Conservation (phyloP, 1,140 invertebrate species). For the Drosophila funebris region DNA sequence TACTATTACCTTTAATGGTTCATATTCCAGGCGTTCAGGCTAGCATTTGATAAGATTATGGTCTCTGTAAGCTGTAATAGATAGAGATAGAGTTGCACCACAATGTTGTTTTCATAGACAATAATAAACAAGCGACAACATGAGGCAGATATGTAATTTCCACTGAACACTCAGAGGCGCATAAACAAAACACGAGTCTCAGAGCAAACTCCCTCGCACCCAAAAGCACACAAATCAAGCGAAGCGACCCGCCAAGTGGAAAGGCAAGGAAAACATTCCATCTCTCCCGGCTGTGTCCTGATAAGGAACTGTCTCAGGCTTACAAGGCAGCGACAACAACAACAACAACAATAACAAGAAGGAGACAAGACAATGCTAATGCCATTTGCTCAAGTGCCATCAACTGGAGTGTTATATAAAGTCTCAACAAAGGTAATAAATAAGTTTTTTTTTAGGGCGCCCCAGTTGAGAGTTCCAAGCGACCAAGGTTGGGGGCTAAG, state of each 20-base stretch:
- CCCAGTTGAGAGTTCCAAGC: slow-evolving; percentile 6
- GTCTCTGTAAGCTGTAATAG: too few relatives aligned
- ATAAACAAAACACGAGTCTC: slow-evolving; percentile 20
- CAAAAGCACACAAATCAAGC: slow-evolving; percentile 60
- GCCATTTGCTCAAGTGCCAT: slow-evolving; percentile 71
- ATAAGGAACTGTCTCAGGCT: slow-evolving; percentile 60
- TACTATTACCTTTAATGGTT: too few relatives aligned
- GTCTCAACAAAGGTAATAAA: slow-evolving; percentile 78
- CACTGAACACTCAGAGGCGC: slow-evolving; percentile 25
- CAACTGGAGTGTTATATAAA: slow-evolving; percentile 68
- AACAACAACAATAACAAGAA: slow-evolving; percentile 14
- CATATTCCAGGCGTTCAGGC: too few relatives aligned
- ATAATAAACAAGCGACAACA: slow-evolving; percentile 19
- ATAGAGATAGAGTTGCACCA: neutral
- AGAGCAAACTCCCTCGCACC: slow-evolving; percentile 1
- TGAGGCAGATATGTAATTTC: slow-evolving; percentile 30
- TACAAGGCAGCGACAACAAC: slow-evolving; percentile 15
- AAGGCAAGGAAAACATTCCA: slow-evolving; percentile 46
- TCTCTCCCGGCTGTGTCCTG: slow-evolving; percentile 24
- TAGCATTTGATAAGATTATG: too few relatives aligned
- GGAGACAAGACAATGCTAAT: slow-evolving; percentile 66
- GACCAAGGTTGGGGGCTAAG: neutral
- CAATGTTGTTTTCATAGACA: slow-evolving; percentile 9
- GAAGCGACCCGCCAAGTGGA: slow-evolving; percentile 44
- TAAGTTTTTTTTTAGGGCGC: slow-evolving; percentile 61